Evolutionary conservation across 2,113 vertebrate genomes (phyloP).

Genomic region (Notarius lentiginosus): DNA sequence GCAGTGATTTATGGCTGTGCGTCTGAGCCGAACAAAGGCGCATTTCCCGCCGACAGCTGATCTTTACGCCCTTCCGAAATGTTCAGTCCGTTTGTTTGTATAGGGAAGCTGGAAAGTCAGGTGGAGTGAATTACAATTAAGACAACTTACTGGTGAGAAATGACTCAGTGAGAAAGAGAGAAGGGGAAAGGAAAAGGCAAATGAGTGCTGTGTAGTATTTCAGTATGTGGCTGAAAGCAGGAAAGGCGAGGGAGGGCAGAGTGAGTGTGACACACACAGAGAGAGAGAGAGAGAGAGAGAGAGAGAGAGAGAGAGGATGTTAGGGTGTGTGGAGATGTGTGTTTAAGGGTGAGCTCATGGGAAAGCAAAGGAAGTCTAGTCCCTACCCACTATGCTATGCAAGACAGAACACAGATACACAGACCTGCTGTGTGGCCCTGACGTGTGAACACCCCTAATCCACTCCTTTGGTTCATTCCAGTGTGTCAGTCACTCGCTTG

Average conservation of each 20-base stretch:
- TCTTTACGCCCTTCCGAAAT: constrained; percentile 24
- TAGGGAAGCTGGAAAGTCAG: constrained; percentile 32
- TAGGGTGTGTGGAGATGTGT: constrained; percentile 44
- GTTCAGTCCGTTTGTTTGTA: constrained; percentile 10
- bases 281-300: constrained; percentile 27
- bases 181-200: neutral
- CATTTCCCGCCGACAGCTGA: constrained; percentile 25
- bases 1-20: constrained; percentile 30
- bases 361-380: constrained; percentile 46
- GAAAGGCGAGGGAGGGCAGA: constrained; percentile 7
- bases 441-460: constrained; percentile 44
- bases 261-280: constrained; percentile 22
- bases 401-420: constrained; percentile 60
- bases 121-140: constrained; percentile 36
- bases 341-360: constrained; percentile 48
- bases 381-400: constrained; percentile 39
- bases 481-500: constrained; percentile 44
- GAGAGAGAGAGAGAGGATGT: constrained; percentile 20
- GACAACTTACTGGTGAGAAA: constrained; percentile 29
- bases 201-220: constrained; percentile 1
- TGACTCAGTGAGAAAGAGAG: neutral
- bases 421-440: constrained; percentile 47
- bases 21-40: constrained; percentile 11
- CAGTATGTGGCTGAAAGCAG: constrained; percentile 18
- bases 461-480: constrained; percentile 26